Percentiles rank a stretch among this genome's conserved stretches.
These are phyloP conservation scores for Sula dactylatra DNA, from an alignment of 2,113 vertebrate species.

Conservation along the genomic window DNA sequence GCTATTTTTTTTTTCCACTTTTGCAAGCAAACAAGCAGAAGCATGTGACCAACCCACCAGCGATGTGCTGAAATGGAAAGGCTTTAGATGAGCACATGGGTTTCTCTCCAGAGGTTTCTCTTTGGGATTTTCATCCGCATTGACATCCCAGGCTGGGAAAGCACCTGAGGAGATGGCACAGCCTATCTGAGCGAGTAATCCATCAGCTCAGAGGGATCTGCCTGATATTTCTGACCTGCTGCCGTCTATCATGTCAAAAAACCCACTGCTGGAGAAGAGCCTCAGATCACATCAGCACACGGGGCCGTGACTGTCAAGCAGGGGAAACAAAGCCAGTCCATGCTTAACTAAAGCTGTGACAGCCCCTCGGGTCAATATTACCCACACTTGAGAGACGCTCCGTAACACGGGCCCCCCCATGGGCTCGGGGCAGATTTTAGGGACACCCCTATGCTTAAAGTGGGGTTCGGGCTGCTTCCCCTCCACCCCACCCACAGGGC, in stretches of 20 bases:
- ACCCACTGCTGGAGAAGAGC: not conserved
- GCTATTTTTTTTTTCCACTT: not conserved
- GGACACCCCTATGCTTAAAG: not conserved
- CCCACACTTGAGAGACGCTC: not conserved
- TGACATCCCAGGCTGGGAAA: not conserved
- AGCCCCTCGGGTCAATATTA: not conserved
- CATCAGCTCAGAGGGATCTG: not conserved
- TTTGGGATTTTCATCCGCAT: not conserved
- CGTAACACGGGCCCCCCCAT: not conserved
- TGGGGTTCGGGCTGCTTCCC: accelerated
- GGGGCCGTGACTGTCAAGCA: not conserved
- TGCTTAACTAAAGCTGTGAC: not conserved
- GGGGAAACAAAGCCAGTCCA: not conserved
- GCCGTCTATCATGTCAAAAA: slow-evolving; percentile 7
- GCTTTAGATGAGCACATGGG: not conserved
- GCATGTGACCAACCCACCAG: accelerated
- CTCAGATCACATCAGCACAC: not conserved
- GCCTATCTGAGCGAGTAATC: not conserved
- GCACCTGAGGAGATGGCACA: not conserved
- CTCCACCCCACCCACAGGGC: no score
- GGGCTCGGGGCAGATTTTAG: not conserved
- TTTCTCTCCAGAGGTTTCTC: not conserved
- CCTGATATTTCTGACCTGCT: slow-evolving; percentile 7
- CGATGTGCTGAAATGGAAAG: not conserved
- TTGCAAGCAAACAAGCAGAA: not conserved